phyloP scores from a whole-genome alignment of 2,113 vertebrate genomes.

The Furnarius figulus region DNA sequence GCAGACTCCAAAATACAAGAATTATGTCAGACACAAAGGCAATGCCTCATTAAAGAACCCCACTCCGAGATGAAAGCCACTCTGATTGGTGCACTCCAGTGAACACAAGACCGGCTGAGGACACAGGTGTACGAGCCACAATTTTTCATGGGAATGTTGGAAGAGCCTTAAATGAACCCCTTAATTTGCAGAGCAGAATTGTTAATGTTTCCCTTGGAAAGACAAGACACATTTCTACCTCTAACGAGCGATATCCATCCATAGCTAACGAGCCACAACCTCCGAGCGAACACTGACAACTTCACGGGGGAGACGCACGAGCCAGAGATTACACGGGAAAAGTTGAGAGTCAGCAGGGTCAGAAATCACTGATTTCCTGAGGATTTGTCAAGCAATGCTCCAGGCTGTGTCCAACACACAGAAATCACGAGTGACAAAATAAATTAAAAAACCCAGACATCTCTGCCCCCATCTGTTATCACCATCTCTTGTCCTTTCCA shows the following conservation, averaged over 20 bases:
- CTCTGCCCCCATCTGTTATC: neutral
- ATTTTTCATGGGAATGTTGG: neutral
- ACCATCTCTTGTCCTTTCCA: neutral
- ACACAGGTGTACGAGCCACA: neutral
- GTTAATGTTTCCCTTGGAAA: conserved; percentile 38
- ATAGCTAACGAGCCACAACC: conserved; percentile 29
- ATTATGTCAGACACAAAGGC: conserved; percentile 12
- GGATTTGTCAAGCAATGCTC: neutral
- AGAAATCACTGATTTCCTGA: conserved; percentile 9
- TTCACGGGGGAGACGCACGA: neutral
- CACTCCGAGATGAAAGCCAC: neutral
- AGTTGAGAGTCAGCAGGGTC: neutral
- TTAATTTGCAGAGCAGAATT: conserved; percentile 24
- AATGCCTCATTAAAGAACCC: conserved; percentile 16
- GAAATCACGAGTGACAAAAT: neutral
- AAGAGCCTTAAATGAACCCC: conserved; percentile 40
- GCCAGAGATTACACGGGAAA: neutral
- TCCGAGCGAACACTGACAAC: neutral
- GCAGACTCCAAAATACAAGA: neutral
- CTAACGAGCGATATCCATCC: conserved; percentile 29
- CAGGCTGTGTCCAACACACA: neutral
- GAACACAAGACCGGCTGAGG: neutral
- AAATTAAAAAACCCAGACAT: neutral
- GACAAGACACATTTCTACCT: neutral
- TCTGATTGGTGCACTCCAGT: neutral